Evolutionary conservation across 2,113 vertebrate genomes (phyloP).

Genomic region (Ursus arctos): DNA sequence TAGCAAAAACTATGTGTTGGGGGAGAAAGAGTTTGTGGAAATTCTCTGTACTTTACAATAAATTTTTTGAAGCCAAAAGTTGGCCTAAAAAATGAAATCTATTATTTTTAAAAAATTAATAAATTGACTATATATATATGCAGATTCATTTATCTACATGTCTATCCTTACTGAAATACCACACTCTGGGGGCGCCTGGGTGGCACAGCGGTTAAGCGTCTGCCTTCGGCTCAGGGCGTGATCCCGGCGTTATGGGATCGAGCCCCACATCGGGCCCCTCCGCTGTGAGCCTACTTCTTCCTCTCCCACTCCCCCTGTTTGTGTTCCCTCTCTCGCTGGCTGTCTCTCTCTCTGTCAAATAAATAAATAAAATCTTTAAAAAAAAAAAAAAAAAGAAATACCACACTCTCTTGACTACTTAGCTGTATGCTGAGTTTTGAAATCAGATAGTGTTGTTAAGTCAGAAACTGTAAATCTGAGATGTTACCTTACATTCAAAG

Average conservation of each 20-base stretch:
- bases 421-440: background rate
- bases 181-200: background rate
- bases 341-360: too few species aligned
- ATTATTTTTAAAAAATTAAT: background rate
- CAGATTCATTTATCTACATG: background rate
- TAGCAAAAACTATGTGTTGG: background rate
- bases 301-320: too few species aligned
- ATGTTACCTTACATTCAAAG: background rate
- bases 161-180: background rate
- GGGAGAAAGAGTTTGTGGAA: background rate
- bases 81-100: background rate
- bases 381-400: background rate
- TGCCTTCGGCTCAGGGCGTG: too few species aligned
- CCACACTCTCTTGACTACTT: background rate
- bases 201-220: too few species aligned
- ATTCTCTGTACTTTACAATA: background rate
- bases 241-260: too few species aligned
- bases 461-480: background rate
- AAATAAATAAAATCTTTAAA: too few species aligned
- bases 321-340: too few species aligned
- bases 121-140: background rate
- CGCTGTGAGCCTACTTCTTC: too few species aligned
- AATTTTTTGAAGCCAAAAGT: background rate
- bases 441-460: background rate
- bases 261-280: too few species aligned